phyloP scores from a whole-genome alignment of 2,797 vertebrate species.

The Prunella strophiata region DNA sequence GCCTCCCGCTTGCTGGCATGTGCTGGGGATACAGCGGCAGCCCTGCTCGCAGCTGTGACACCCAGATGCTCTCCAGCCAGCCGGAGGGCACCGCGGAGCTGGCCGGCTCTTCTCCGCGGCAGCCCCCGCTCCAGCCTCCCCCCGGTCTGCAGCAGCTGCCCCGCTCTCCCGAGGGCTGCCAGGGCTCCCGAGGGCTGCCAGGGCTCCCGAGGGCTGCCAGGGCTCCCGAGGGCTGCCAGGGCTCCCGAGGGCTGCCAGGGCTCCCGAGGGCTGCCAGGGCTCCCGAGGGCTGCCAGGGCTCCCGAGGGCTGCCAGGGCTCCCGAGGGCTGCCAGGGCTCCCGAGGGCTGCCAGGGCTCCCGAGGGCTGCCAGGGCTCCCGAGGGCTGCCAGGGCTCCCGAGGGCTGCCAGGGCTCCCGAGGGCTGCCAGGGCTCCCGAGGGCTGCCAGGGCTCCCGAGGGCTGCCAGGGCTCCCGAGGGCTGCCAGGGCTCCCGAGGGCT shows the following conservation, averaged over 20 bases:
- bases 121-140: background rate
- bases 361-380: background rate
- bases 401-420: background rate
- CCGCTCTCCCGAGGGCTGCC: background rate
- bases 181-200: background rate
- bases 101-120: rapidly evolving
- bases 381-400: background rate
- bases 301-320: background rate
- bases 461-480: background rate
- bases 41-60: background rate
- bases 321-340: background rate
- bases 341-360: background rate
- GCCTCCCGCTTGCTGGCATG: background rate
- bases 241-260: background rate
- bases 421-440: background rate
- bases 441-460: background rate
- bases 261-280: background rate
- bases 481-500: background rate
- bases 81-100: background rate
- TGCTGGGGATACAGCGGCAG: background rate
- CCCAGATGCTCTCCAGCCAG: background rate
- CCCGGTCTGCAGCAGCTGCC: background rate
- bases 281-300: background rate
- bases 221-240: background rate
- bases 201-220: background rate